Evolutionary conservation across 2,113 vertebrate species (phyloP).

Genomic region (Salvelinus sp.): DNA sequence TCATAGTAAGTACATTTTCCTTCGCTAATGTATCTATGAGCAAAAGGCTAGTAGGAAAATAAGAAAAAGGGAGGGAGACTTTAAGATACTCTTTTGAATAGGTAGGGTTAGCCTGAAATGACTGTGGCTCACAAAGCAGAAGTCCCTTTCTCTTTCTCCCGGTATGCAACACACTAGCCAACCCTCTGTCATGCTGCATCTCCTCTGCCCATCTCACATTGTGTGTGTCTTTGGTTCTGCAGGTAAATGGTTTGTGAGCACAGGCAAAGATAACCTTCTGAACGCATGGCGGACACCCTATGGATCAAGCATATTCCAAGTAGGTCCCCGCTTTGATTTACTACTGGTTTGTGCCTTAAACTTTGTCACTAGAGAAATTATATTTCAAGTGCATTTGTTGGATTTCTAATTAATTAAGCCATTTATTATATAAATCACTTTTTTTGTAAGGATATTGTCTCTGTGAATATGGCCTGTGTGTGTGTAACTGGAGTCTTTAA

Average conservation of each 20-base stretch:
- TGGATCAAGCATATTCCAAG: constrained; percentile 90
- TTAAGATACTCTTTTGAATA: no score
- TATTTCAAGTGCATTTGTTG: no score
- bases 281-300: constrained; percentile 88
- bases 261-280: constrained; percentile 86
- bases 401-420: neutral
- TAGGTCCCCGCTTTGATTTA: constrained; percentile 32
- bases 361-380: neutral
- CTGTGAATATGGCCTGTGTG: no score
- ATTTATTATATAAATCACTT: neutral
- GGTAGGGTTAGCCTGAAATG: neutral
- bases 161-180: constrained; percentile 7
- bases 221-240: constrained; percentile 14
- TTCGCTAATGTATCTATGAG: no score
- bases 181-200: constrained; percentile 23
- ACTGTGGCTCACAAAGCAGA: neutral
- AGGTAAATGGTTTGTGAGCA: constrained; percentile 93
- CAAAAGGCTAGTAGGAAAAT: no score
- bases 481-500: neutral
- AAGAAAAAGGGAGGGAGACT: no score
- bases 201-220: neutral
- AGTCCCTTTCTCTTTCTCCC: neutral
- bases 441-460: neutral
- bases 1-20: no score
- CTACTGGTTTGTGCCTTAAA: no score